Conservation (phyloP, 2,888 invertebrate genomes). For the Megalurothrips usitatus region DNA sequence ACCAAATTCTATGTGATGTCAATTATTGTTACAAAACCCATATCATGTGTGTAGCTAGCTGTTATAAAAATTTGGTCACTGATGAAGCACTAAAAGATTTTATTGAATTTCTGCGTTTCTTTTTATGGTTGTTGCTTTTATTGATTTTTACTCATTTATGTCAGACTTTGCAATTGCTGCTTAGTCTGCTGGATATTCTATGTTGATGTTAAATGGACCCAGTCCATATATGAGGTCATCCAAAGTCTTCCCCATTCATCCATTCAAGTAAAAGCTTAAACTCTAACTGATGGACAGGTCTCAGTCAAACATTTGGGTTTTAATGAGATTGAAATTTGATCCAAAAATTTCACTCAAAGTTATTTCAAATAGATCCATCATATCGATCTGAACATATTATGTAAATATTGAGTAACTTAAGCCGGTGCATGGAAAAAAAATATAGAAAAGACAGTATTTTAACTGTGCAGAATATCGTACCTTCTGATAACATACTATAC, state of each 20-base stretch:
- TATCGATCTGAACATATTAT: slow-evolving; percentile 3
- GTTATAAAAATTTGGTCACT: background rate
- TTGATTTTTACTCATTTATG: background rate
- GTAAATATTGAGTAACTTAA: background rate
- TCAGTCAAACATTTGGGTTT: background rate
- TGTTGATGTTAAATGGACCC: background rate
- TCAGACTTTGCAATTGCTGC: background rate
- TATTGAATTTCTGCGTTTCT: background rate
- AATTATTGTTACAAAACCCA: slow-evolving; percentile 2
- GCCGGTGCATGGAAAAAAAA: background rate
- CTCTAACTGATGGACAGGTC: background rate
- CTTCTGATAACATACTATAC: no score
- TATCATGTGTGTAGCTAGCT: background rate
- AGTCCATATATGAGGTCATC: background rate
- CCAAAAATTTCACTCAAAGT: background rate
- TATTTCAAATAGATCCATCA: background rate
- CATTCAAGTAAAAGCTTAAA: background rate
- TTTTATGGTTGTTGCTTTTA: background rate
- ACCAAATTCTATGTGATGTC: background rate
- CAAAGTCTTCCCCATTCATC: background rate
- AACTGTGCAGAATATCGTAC: background rate
- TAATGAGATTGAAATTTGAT: background rate
- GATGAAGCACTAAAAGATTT: background rate
- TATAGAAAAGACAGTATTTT: slow-evolving; percentile 3
- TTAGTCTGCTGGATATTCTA: slow-evolving; percentile 5